These are phyloP conservation scores for Heterocephalus glaber DNA, from an alignment of 2,113 vertebrate species.

Conservation along the genomic window DNA sequence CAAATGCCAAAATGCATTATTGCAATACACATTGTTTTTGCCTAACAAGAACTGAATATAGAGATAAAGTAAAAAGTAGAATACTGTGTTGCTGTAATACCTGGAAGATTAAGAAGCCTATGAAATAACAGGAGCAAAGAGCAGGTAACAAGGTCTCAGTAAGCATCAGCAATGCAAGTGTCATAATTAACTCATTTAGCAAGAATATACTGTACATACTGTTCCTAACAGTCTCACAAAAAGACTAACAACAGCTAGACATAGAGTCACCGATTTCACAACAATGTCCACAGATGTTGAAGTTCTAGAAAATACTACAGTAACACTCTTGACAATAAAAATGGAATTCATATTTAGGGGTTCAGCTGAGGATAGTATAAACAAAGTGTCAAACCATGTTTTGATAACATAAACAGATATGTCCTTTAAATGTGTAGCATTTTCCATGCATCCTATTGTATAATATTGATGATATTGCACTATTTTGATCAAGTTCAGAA, in stretches of 20 bases:
- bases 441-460: constrained; percentile 86
- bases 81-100: constrained; percentile 84
- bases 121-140: constrained; percentile 83
- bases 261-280: constrained; percentile 89
- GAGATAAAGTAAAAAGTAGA: constrained; percentile 83
- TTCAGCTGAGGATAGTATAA: constrained; percentile 86
- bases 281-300: constrained; percentile 92
- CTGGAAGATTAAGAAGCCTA: constrained; percentile 82
- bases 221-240: constrained; percentile 89
- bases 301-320: constrained; percentile 90
- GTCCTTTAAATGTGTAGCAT: constrained; percentile 84
- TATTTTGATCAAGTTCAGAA: constrained; percentile 78
- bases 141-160: constrained; percentile 84
- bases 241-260: constrained; percentile 90
- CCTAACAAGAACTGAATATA: constrained; percentile 79
- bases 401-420: constrained; percentile 84
- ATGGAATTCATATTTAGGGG: constrained; percentile 88
- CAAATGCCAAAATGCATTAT: constrained; percentile 84
- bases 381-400: constrained; percentile 86
- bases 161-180: constrained; percentile 87
- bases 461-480: constrained; percentile 64
- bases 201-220: constrained; percentile 89
- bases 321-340: constrained; percentile 91
- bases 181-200: constrained; percentile 86
- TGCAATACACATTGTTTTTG: constrained; percentile 79